phyloP scores from a whole-genome alignment of 2,888 invertebrate species.

The Orchesella flavescens region DNA sequence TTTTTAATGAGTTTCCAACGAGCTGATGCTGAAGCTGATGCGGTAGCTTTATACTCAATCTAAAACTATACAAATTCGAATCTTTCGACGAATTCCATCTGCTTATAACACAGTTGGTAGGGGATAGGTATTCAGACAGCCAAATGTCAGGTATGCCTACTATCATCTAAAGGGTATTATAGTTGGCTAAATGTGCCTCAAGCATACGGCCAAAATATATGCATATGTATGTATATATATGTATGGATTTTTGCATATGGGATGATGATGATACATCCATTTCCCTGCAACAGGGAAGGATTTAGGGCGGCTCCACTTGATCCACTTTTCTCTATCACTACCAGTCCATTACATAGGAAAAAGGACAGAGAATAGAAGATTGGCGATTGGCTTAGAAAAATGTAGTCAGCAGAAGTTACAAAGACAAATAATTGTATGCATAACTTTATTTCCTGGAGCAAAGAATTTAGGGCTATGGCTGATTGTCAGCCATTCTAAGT shows the following conservation, averaged over 20 bases:
- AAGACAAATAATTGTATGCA: neutral
- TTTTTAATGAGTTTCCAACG: conserved; percentile 65
- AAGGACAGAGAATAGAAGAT: too few relatives aligned
- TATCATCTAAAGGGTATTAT: too few relatives aligned
- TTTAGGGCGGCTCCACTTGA: conserved; percentile 64
- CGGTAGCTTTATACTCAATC: conserved; percentile 21
- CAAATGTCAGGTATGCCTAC: too few relatives aligned
- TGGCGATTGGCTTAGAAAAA: neutral
- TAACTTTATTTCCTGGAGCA: neutral
- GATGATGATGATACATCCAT: conserved; percentile 35
- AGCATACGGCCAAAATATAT: neutral
- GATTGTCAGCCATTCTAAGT: too few relatives aligned
- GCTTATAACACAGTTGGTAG: too few relatives aligned
- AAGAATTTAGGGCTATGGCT: neutral
- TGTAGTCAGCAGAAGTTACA: neutral
- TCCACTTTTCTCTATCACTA: conserved; percentile 56
- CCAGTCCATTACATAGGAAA: conserved; percentile 34
- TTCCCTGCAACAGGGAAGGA: conserved; percentile 47
- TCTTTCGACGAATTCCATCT: neutral
- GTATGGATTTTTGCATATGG: neutral
- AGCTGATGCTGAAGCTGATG: conserved; percentile 46
- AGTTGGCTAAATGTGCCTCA: neutral
- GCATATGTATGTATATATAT: neutral
- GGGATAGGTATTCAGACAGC: too few relatives aligned
- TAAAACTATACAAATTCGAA: conserved; percentile 32